A percentile compares a stretch with the other conserved stretches of the same genome.
Evolutionary conservation across 2,888 invertebrate species (phyloP).

Genomic region (Cerceris ruficornis): DNA sequence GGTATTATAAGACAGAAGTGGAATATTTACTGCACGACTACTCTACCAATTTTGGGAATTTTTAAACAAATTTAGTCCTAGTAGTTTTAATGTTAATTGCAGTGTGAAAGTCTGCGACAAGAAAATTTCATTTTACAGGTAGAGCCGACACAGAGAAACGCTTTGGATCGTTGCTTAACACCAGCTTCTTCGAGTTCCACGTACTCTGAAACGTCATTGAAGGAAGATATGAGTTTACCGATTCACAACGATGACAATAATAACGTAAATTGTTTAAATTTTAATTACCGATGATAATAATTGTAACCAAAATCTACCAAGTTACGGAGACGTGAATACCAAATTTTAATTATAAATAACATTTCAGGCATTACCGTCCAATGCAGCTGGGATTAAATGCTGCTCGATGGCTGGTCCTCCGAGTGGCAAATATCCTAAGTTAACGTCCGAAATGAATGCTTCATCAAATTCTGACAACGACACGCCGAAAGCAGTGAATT

Average conservation of each 20-base stretch:
- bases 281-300: background rate
- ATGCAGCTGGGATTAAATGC: background rate
- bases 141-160: background rate
- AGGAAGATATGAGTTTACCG: background rate
- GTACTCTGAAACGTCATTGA: background rate
- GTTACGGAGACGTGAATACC: too few species aligned
- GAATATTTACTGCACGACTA: too few species aligned
- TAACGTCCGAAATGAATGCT: background rate
- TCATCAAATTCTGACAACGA: conserved; percentile 7
- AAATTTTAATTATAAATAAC: background rate
- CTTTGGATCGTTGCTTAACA: background rate
- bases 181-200: conserved; percentile 27
- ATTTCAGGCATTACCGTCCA: background rate
- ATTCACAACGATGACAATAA: conserved; percentile 29
- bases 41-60: background rate
- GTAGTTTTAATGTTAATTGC: background rate
- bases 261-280: conserved; percentile 32
- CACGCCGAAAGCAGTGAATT: conserved; percentile 60
- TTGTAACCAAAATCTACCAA: too few species aligned
- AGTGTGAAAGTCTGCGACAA: background rate
- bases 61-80: background rate
- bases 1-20: too few species aligned
- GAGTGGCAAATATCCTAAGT: background rate
- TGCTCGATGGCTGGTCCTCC: conserved; percentile 5
- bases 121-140: conserved; percentile 13